Conservation (phyloP, 2,113 vertebrate genomes). For the Ceyx cyanopectus region DNA sequence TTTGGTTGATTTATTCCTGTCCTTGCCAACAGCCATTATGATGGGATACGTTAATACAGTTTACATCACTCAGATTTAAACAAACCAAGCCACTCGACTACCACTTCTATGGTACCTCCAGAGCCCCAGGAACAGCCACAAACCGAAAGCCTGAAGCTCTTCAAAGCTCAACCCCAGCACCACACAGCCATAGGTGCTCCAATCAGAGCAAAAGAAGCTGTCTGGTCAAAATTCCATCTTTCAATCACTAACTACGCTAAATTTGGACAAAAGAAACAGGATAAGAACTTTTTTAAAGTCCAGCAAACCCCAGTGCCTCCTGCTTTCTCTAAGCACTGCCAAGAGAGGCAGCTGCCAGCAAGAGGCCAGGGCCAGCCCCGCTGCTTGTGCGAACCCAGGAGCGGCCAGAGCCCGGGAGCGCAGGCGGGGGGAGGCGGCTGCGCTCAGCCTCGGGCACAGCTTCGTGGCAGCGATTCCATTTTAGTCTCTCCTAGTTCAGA, state of each 20-base stretch:
- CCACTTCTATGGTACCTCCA: background rate
- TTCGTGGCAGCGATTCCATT: rapidly evolving
- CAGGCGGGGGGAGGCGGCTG: background rate
- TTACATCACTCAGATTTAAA: background rate
- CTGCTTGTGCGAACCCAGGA: rapidly evolving
- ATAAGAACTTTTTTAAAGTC: background rate
- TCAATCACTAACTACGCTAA: rapidly evolving
- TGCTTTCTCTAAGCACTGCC: background rate
- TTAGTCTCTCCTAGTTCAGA: background rate
- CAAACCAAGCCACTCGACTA: background rate
- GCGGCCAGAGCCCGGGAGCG: background rate
- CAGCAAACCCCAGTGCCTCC: background rate
- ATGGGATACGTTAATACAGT: background rate
- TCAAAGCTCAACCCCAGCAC: background rate
- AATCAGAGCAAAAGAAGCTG: rapidly evolving
- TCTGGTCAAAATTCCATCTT: background rate
- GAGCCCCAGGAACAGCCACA: background rate
- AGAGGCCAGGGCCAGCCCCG: background rate
- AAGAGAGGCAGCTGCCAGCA: background rate
- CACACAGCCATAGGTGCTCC: background rate
- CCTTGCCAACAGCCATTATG: rapidly evolving
- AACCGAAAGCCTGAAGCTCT: background rate
- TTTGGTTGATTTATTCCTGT: slow-evolving; percentile 7
- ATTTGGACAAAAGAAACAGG: background rate
- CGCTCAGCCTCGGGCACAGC: background rate